Conservation (phyloP, 2,888 invertebrate genomes). For the Lapara coniferarum region DNA sequence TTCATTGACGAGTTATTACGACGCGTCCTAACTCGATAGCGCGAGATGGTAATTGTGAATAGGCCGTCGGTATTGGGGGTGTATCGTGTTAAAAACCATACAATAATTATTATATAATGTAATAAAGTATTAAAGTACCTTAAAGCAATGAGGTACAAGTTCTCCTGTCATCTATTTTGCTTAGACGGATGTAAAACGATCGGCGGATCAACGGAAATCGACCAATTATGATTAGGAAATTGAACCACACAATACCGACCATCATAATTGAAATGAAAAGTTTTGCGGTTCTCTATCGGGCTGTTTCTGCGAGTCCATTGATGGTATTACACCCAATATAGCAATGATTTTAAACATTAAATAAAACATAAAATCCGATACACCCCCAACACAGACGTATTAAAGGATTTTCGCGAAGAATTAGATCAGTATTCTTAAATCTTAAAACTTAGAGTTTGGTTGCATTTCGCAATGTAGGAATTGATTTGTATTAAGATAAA, state of each 20-base stretch:
- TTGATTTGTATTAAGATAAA: slow-evolving; percentile 53
- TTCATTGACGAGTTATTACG: neutral
- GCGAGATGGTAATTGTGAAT: slow-evolving; percentile 41
- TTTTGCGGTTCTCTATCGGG: no score
- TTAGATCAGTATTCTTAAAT: slow-evolving; percentile 51
- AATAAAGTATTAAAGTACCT: no score
- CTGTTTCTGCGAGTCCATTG: no score
- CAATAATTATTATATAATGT: no score
- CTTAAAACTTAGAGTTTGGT: slow-evolving; percentile 55
- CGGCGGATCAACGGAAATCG: no score
- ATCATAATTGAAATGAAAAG: no score
- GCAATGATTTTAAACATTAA: neutral
- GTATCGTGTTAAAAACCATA: slow-evolving; percentile 27
- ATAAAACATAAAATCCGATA: neutral
- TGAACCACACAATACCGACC: no score
- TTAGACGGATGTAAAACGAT: no score
- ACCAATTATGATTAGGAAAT: no score
- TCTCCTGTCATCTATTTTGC: no score
- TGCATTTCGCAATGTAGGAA: slow-evolving; percentile 59
- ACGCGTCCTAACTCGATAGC: slow-evolving; percentile 12
- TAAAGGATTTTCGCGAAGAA: slow-evolving; percentile 43
- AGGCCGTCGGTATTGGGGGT: slow-evolving; percentile 48
- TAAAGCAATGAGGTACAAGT: no score
- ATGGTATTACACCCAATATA: neutral
- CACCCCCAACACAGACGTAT: slow-evolving; percentile 14